These are phyloP conservation scores for Cremastinae sp. DNA, from an alignment of 2,888 invertebrate genomes.

Conservation along the genomic window DNA sequence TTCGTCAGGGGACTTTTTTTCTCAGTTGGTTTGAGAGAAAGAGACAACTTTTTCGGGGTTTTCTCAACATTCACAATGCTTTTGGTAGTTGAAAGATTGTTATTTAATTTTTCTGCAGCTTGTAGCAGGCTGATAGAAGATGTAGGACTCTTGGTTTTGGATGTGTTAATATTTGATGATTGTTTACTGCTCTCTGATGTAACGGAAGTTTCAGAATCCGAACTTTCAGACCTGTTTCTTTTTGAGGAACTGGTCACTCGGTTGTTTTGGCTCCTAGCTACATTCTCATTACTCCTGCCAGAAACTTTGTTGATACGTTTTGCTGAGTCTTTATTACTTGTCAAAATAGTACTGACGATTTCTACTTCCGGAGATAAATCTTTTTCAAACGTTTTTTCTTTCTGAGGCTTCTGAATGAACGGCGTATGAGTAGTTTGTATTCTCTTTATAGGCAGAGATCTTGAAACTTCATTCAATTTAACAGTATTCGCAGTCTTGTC, in stretches of 20 bases:
- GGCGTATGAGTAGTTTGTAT: too few relatives aligned
- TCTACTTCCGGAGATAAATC: conserved; percentile 8
- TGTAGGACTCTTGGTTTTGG: not conserved
- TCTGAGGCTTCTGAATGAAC: not conserved
- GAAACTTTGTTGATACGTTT: not conserved
- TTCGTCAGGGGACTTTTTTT: not conserved
- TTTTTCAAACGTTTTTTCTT: not conserved
- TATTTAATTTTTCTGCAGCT: not conserved
- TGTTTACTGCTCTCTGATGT: too few relatives aligned
- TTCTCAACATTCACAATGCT: not conserved
- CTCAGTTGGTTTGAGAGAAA: not conserved
- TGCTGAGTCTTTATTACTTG: not conserved
- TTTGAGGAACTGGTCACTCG: not conserved
- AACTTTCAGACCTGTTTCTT: too few relatives aligned
- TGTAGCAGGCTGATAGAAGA: not conserved
- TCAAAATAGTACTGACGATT: conserved; percentile 14
- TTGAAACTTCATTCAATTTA: too few relatives aligned
- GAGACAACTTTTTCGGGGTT: too few relatives aligned
- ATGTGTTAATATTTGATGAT: not conserved
- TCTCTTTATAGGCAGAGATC: too few relatives aligned
- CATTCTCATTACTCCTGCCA: not conserved
- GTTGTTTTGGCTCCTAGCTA: not conserved
- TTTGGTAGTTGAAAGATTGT: not conserved
- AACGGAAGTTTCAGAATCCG: too few relatives aligned
- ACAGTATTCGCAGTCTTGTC: not conserved